phyloP scores from a whole-genome alignment of 2,888 invertebrate species.

The Erebia epiphron region DNA sequence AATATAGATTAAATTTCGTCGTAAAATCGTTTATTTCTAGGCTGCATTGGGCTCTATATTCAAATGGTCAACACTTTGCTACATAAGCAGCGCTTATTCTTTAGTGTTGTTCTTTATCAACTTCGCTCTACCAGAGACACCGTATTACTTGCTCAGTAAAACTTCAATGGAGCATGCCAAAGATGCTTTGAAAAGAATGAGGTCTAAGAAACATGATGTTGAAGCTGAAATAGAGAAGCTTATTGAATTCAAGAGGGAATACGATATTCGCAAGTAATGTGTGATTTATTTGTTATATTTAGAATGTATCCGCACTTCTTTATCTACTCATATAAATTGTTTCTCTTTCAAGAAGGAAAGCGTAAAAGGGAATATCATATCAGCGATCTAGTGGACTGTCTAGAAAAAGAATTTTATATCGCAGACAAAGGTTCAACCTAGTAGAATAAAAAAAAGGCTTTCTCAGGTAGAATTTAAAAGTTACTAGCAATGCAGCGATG shows the following conservation, averaged over 20 bases:
- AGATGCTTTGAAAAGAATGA: constrained; percentile 48
- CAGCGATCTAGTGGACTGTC: too few relatives aligned
- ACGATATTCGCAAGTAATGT: constrained; percentile 60
- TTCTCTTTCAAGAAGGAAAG: too few relatives aligned
- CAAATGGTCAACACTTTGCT: constrained; percentile 52
- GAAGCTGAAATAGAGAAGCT: constrained; percentile 54
- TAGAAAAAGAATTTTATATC: too few relatives aligned
- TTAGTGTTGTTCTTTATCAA: constrained; percentile 43
- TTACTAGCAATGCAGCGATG: too few relatives aligned
- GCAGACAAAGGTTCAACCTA: too few relatives aligned
- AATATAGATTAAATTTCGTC: too few relatives aligned
- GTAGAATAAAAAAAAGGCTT: too few relatives aligned
- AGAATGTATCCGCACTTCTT: too few relatives aligned
- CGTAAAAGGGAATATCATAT: too few relatives aligned
- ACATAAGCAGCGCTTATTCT: constrained; percentile 46
- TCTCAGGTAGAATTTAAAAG: too few relatives aligned
- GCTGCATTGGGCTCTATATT: constrained; percentile 51
- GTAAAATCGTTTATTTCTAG: constrained; percentile 55
- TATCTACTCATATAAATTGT: too few relatives aligned
- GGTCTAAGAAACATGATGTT: constrained; percentile 49
- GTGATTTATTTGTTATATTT: background rate
- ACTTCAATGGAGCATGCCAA: constrained; percentile 43
- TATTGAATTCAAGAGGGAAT: constrained; percentile 54
- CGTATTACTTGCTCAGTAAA: constrained; percentile 57
- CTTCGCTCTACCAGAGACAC: constrained; percentile 58